Evolutionary conservation across 2,797 vertebrate species (phyloP), one percentile per base, ranked within the genome.

Genomic region (Gambusia yucatana): DNA sequence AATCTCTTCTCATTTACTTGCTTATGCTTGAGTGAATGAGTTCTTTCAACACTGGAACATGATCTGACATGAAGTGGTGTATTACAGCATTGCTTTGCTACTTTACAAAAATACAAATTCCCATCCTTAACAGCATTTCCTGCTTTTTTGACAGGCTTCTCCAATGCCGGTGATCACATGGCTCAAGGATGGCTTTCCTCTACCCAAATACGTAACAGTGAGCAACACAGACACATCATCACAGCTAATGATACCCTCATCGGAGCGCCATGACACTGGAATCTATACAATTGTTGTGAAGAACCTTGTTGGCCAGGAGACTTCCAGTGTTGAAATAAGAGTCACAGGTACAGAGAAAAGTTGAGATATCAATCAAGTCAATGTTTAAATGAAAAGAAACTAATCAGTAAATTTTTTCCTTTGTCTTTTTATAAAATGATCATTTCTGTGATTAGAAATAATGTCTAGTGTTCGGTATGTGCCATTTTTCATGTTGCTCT

Each of bases 131-230:
- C 25, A 72, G 13, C 0, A 59, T 73, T 0, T 41, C 14, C 70
- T 72, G 30, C 84, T 78, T 17, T 75, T 9, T 87, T 63, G 6
- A 61, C 65, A 99, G 98, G 97, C 96, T 0, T 96, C 95, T 50
- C 97, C 98, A 25, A 91, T 94, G 86, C 97, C 97, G 0, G 95
- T 95, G 10, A 95, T 98, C 76, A 95, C 71, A 76, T 99, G 98
- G 98, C 80, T 97, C 7, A 99, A 98, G 91, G 97, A 98, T 7
- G 96, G 96, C 20, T 65, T 87, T 13, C 94, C 96, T 16, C 90
- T 97, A 16, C 70, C 96, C 73, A 95, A 92, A 84, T 93, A 92
- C 59, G 95, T 94, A 36, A 95, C 94, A 0, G 77, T 96, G 36
- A 96, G 92, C 76, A 96, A 96, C 2, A 75, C 95, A 67, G 95